phyloP scores from a whole-genome alignment of 1,140 invertebrate species.

The Fragariocoptes setiger region DNA sequence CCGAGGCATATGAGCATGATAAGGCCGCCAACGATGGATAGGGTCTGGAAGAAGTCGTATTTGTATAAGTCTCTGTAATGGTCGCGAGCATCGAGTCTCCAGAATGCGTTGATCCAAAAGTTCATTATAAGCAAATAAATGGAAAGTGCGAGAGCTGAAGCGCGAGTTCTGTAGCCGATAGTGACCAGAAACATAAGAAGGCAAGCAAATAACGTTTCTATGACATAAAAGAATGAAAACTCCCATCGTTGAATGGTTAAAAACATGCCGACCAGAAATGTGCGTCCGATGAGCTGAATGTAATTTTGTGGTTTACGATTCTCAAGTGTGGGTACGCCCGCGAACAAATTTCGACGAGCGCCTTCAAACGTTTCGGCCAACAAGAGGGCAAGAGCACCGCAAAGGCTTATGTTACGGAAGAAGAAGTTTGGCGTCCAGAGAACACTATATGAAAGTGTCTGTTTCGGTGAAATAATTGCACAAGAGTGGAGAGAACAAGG shows the following conservation, averaged over 20 bases:
- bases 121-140: constrained; percentile 30
- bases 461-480: no score
- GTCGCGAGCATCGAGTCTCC: constrained; percentile 71
- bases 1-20: constrained; percentile 91
- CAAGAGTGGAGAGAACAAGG: neutral
- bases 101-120: constrained; percentile 92
- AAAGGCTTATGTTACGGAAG: constrained; percentile 62
- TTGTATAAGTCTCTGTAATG: constrained; percentile 93
- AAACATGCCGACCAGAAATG: constrained; percentile 94
- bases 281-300: constrained; percentile 70
- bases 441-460: constrained; percentile 91
- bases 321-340: constrained; percentile 76
- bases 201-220: constrained; percentile 68
- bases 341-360: constrained; percentile 55
- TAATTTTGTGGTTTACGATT: constrained; percentile 88
- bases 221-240: constrained; percentile 45
- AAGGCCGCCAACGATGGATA: constrained; percentile 93
- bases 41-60: constrained; percentile 98
- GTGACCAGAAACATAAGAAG: constrained; percentile 81
- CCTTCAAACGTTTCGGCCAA: constrained; percentile 73
- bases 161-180: constrained; percentile 91
- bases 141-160: constrained; percentile 75
- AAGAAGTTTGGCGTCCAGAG: constrained; percentile 92
- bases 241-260: constrained; percentile 79
- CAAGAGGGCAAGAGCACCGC: constrained; percentile 71